Evolutionary conservation across 2,113 vertebrate species (phyloP), one percentile per base, ranked within the genome.

Genomic region (Columba janthina): DNA sequence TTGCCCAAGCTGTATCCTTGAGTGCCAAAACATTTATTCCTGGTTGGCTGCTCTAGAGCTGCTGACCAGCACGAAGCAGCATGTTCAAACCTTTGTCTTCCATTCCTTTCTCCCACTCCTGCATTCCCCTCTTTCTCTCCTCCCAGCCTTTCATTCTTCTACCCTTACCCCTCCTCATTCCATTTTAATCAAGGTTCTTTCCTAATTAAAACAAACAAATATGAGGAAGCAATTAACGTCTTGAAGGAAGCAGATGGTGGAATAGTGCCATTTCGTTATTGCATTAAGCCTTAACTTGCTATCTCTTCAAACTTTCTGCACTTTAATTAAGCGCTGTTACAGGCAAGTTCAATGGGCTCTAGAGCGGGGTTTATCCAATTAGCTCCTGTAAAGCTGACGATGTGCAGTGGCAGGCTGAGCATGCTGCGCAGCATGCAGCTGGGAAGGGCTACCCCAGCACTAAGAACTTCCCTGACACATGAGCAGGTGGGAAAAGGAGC

Each of bases 181-280:
- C 89, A 93, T 97, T 96, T 97, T 97, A 96, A 98, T 97, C 97
- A 97, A 98, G 96, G 93, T 96, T 95, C 86, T 96, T 93, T 97
- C 92, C 97, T 98, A 98, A 98, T 98, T 98, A 98, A 98, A 98
- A 98, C 97, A 98, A 98, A 98, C 97, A 98, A 98, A 98, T 97
- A 97, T 95, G 95, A 98, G 97, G 97, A 98, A 98, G 98, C 96
- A 98, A 98, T 98, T 98, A 98, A 96, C 85, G 2, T 95, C 95
- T 82, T 97, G 94, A 97, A 87, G 89, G 95, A 98, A 97, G 97
- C 98, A 98, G 98, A 98, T 97, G 98, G 97, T 93, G 57, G 96
- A 97, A 98, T 96, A 93, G 97, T 91, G 96, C 93, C 97, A 97
- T 97, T 97, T 96, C 12, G 53, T 96, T 97, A 97, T 92, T 97